Evolutionary conservation across 2,888 invertebrate genomes (phyloP).

Genomic region (Mechanitis mazaeus): DNA sequence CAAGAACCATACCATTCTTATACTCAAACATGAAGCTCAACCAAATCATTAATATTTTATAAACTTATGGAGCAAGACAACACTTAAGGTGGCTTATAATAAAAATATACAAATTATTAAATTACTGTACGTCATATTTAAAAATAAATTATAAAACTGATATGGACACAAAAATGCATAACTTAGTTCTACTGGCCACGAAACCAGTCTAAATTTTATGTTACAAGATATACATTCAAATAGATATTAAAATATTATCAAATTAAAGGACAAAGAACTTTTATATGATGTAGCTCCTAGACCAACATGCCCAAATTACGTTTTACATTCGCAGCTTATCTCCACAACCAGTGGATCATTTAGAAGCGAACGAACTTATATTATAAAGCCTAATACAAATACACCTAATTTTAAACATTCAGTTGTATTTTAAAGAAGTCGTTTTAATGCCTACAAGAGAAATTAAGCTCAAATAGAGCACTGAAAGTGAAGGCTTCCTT

Average conservation of each 20-base stretch:
- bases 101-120: slow-evolving; percentile 52
- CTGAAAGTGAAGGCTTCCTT: slow-evolving; percentile 33
- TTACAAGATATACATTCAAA: no score
- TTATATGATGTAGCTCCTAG: no score
- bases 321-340: slow-evolving; percentile 12
- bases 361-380: slow-evolving; percentile 24
- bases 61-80: slow-evolving; percentile 66
- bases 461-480: slow-evolving; percentile 29
- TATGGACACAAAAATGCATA: slow-evolving; percentile 47
- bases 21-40: slow-evolving; percentile 48
- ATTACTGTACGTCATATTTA: slow-evolving; percentile 46
- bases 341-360: slow-evolving; percentile 15
- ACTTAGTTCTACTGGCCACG: slow-evolving; percentile 21
- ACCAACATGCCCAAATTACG: no score
- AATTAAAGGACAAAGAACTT: no score
- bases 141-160: slow-evolving; percentile 60
- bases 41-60: slow-evolving; percentile 45
- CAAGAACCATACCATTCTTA: slow-evolving; percentile 51
- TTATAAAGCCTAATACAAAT: slow-evolving; percentile 23
- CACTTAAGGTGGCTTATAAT: slow-evolving; percentile 69
- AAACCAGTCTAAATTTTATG: no score
- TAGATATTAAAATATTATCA: no score
- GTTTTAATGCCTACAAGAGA: slow-evolving; percentile 35
- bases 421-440: slow-evolving; percentile 46
- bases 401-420: slow-evolving; percentile 19